Percentiles rank a stretch among this genome's conserved stretches.
These are phyloP conservation scores for Pheosia gnoma DNA, from an alignment of 2,888 invertebrate genomes.

Conservation along the genomic window DNA sequence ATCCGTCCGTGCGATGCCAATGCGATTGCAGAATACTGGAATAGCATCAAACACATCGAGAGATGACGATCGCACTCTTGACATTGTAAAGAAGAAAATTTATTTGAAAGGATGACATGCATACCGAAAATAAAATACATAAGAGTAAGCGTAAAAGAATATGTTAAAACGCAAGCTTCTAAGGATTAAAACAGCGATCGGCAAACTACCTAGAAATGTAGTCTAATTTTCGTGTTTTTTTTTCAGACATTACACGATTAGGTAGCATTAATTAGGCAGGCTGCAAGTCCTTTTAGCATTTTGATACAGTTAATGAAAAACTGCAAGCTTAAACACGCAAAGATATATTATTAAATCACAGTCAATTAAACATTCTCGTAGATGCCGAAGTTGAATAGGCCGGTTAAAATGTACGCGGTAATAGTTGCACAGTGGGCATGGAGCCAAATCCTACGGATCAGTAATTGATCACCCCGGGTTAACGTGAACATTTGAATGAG, in stretches of 20 bases:
- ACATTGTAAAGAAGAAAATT: not conserved
- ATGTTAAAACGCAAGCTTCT: no score
- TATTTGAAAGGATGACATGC: no score
- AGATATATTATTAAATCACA: not conserved
- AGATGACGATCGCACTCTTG: not conserved
- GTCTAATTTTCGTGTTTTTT: no score
- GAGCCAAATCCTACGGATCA: conserved; percentile 40
- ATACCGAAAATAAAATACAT: no score
- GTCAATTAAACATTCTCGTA: not conserved
- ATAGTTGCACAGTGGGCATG: conserved; percentile 47
- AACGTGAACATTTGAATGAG: conserved; percentile 46
- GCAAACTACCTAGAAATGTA: no score
- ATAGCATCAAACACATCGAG: not conserved
- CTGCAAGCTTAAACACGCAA: not conserved
- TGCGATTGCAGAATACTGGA: conserved; percentile 2
- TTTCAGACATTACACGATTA: no score
- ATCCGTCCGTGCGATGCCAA: not conserved
- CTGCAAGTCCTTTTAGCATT: no score
- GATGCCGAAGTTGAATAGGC: not conserved
- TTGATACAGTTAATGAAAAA: no score
- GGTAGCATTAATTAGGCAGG: no score
- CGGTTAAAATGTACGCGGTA: conserved; percentile 38
- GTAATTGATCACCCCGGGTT: conserved; percentile 46
- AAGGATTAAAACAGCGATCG: no score
- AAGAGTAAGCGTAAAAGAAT: no score